phyloP scores from a whole-genome alignment of 1,140 invertebrate species.

The Batillaria attramentaria region DNA sequence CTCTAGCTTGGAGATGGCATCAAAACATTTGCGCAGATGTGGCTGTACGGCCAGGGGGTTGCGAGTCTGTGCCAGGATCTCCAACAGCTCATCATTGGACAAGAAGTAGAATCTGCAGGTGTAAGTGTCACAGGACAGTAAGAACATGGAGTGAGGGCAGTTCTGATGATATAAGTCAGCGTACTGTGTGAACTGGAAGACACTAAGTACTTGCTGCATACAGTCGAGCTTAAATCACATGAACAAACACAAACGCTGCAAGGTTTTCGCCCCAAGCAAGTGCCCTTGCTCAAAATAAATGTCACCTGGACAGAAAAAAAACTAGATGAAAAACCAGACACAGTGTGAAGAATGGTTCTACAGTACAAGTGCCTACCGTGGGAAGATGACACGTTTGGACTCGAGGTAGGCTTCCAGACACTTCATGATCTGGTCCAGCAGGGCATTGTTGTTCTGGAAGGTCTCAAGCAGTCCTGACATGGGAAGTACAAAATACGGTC shows the following conservation, averaged over 20 bases:
- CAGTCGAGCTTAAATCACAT: too few relatives aligned
- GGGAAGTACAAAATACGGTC: too few relatives aligned
- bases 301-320: not conserved
- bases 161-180: too few relatives aligned
- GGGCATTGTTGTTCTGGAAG: slow-evolving; percentile 72
- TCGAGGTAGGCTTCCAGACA: slow-evolving; percentile 73
- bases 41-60: slow-evolving; percentile 91
- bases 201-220: too few relatives aligned
- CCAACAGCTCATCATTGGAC: slow-evolving; percentile 73
- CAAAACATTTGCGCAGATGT: slow-evolving; percentile 91
- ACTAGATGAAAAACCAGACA: too few relatives aligned
- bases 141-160: too few relatives aligned
- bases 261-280: not conserved
- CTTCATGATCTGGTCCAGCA: slow-evolving; percentile 73
- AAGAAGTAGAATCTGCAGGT: slow-evolving; percentile 72
- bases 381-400: slow-evolving; percentile 72
- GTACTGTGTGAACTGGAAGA: too few relatives aligned
- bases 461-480: slow-evolving; percentile 70
- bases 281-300: not conserved
- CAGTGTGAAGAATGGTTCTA: too few relatives aligned
- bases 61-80: slow-evolving; percentile 78
- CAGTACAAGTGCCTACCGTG: slow-evolving; percentile 64
- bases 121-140: too few relatives aligned
- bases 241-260: too few relatives aligned
- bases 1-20: slow-evolving; percentile 80